These are phyloP conservation scores for Pluvialis apricaria DNA, from an alignment of 2,113 vertebrate genomes.

Conservation along the genomic window DNA sequence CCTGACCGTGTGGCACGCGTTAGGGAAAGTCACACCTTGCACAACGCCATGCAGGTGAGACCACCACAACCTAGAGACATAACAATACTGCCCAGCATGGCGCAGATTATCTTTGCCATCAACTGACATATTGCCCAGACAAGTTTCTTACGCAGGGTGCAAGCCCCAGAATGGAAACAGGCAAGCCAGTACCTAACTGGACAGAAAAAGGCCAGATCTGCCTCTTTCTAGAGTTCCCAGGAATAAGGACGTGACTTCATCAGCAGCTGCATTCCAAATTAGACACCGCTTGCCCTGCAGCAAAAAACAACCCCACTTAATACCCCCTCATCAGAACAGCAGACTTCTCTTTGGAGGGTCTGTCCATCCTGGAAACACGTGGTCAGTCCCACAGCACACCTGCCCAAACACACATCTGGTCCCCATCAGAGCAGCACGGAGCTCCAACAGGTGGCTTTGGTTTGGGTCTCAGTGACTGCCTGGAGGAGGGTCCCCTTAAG, in stretches of 20 bases:
- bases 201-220: background rate
- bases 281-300: background rate
- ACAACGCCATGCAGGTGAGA: too few species aligned
- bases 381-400: constrained; percentile 18
- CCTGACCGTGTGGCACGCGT: rapidly evolving
- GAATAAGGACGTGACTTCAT: background rate
- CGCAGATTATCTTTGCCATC: background rate
- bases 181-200: background rate
- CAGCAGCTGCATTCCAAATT: background rate
- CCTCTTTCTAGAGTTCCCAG: background rate
- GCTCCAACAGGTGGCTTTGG: background rate
- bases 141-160: background rate
- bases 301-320: background rate
- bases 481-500: background rate
- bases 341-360: background rate
- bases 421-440: background rate
- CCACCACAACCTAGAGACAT: background rate
- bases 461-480: background rate
- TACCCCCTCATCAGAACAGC: background rate
- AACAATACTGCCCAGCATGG: background rate
- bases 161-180: background rate
- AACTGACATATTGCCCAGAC: background rate
- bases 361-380: background rate
- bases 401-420: constrained; percentile 21
- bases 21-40: background rate